Base-by-base conservation (phyloP, 2,797 vertebrate species). In the Tenualosa ilisha region DNA sequence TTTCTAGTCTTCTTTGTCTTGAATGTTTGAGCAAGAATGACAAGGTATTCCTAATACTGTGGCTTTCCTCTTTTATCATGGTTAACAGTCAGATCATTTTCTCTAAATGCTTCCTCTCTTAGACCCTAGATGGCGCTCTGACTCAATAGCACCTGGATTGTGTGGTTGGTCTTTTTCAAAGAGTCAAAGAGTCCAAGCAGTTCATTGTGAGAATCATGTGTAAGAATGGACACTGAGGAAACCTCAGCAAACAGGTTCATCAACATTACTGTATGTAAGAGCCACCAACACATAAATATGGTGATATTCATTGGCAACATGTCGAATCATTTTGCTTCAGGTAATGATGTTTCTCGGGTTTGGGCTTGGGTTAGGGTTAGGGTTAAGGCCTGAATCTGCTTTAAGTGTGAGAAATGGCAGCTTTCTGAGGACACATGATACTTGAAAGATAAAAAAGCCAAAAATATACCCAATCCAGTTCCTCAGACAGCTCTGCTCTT, bases 101-200 rank as follows among this genome's bases (percentile, higher is more conserved):
- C 61, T 61, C 86, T 83, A 83, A 68, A 89, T 83, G 83, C 86
- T 86, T 88, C 56, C 83, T 87, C 90, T 83, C 82, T 89, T 89
- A 84, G 53, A 88, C 92, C 92, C 93, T 88, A 90, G 94, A 87
- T 91, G 91, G 93, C 88, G 89, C 92, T 93, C 91, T 86, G 87
- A 92, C 92, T 92, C 91, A 93, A 89, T 94, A 94, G 94, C 93
- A 94, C 93, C 93, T 82, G 87, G 90, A 89, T 88, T 90, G 84
- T 88, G 88, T 31, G 31, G 31, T 31, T 31, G 31, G 31, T 91
- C 82, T 83, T 82, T 87, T 85, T 85, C 86, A 79, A n/a, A n/a
- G 92, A 91, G 89, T 89, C 85, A 83, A 88, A 86, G 84, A 85
- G 86, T 84, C 87, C 87, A 82, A 46, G 26, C 85, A 88, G 82